Evolutionary conservation across 1,140 invertebrate genomes (phyloP).

Genomic region (Proctacanthus coquilletti): DNA sequence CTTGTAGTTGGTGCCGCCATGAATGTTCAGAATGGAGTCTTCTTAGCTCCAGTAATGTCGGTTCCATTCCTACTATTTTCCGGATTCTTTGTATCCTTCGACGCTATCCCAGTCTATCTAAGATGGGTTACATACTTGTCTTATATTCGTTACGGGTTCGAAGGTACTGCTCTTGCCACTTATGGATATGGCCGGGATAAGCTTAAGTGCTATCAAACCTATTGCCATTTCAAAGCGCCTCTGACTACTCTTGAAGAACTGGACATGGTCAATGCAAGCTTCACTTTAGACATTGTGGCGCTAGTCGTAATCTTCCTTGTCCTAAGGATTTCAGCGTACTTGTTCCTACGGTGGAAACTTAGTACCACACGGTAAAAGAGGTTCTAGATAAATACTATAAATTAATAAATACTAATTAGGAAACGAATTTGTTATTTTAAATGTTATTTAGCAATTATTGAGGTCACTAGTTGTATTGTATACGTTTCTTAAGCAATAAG

Average conservation of each 20-base stretch:
- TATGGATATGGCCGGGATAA: constrained; percentile 74
- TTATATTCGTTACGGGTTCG: constrained; percentile 91
- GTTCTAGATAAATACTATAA: no score
- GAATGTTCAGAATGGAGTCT: constrained; percentile 87
- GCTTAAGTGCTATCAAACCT: constrained; percentile 59
- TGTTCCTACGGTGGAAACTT: constrained; percentile 84
- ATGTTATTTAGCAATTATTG: no score
- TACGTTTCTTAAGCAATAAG: no score
- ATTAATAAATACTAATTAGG: no score
- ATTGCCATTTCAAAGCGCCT: constrained; percentile 83
- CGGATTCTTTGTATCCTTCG: constrained; percentile 94
- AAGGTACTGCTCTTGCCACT: constrained; percentile 84
- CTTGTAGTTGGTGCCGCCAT: constrained; percentile 89
- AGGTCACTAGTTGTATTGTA: no score
- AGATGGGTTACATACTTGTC: constrained; percentile 92
- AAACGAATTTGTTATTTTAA: no score
- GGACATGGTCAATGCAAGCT: constrained; percentile 62
- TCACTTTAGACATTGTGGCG: constrained; percentile 64
- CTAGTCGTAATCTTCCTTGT: constrained; percentile 77
- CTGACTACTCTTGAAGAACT: constrained; percentile 80
- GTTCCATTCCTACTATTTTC: constrained; percentile 89
- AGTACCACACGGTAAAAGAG: constrained; percentile 49
- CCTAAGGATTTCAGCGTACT: constrained; percentile 70
- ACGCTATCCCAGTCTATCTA: constrained; percentile 87
- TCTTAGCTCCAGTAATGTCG: constrained; percentile 87